Percentiles rank a stretch among this genome's conserved stretches.
Evolutionary conservation across 1,140 invertebrate genomes (phyloP).

Genomic region (Zaprionus vittiger): DNA sequence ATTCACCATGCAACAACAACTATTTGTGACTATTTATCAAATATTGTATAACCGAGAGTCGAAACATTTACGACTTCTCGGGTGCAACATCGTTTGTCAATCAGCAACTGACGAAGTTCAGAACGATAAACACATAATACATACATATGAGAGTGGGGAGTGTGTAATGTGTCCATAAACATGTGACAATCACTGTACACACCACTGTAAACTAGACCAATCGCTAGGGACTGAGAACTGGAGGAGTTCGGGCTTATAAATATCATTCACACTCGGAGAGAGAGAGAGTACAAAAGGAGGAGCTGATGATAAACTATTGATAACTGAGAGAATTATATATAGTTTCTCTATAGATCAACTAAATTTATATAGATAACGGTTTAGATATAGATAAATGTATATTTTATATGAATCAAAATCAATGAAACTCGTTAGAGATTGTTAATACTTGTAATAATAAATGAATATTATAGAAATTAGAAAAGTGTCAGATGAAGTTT

Average conservation of each 20-base stretch:
- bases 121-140: constrained; percentile 30
- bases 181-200: constrained; percentile 2
- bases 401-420: background rate
- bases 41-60: constrained; percentile 58
- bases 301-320: background rate
- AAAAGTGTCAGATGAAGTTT: too few relatives aligned
- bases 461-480: background rate
- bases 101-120: constrained; percentile 35
- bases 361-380: background rate
- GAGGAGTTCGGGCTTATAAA: background rate
- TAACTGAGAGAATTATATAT: background rate
- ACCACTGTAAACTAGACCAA: background rate
- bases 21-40: constrained; percentile 56
- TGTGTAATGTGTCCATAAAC: constrained; percentile 4
- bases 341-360: background rate
- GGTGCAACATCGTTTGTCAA: constrained; percentile 61
- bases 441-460: too few relatives aligned
- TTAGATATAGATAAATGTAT: background rate
- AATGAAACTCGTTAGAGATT: too few relatives aligned
- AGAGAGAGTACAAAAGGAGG: background rate
- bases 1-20: constrained; percentile 24
- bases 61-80: constrained; percentile 67
- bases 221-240: background rate
- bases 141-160: background rate
- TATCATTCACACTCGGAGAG: background rate